Percentiles rank a stretch among this genome's conserved stretches.
These are phyloP conservation scores for Palythoa caribaeorum DNA, from an alignment of 92 coral and sea anemone species.

Conservation along the genomic window DNA sequence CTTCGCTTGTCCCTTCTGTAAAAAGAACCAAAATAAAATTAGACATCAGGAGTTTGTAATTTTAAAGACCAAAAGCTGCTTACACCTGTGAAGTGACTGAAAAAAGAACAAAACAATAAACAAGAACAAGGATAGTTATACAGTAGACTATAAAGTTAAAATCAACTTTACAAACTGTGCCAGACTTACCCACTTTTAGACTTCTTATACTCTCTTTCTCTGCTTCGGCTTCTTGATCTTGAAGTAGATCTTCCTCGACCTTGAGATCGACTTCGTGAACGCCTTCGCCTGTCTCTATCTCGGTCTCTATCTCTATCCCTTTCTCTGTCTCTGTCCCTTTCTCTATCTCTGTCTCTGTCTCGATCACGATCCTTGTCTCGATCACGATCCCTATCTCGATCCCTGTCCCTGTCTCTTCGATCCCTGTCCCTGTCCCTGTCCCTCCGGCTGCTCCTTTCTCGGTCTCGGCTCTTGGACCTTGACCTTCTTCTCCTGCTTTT, in stretches of 20 bases:
- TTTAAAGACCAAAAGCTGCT: no score
- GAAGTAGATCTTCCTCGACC: slow-evolving; percentile 70
- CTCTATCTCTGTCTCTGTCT: slow-evolving; percentile 59
- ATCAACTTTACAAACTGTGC: background rate
- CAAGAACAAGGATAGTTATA: no score
- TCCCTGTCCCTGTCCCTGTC: slow-evolving; percentile 56
- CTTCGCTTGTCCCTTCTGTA: slow-evolving; percentile 72
- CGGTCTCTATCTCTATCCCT: slow-evolving; percentile 61
- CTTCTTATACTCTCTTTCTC: slow-evolving; percentile 81
- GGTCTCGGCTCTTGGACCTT: slow-evolving; percentile 46
- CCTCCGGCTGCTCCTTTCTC: slow-evolving; percentile 19
- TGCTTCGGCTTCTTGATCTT: slow-evolving; percentile 83
- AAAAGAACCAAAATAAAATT: background rate
- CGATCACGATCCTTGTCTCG: slow-evolving; percentile 38
- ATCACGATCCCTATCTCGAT: background rate
- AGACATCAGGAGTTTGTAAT: background rate
- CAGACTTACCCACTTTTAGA: slow-evolving; percentile 81
- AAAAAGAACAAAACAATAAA: no score
- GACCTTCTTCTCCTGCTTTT: slow-evolving; percentile 69
- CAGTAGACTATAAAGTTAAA: no score
- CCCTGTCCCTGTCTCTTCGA: slow-evolving; percentile 51
- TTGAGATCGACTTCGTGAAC: slow-evolving; percentile 77
- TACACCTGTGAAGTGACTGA: no score
- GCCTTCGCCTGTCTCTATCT: slow-evolving; percentile 79
- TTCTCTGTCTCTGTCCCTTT: slow-evolving; percentile 63